Evolutionary conservation across 2,797 vertebrate species (phyloP).

Genomic region (Gymnoscopelus microlampas): DNA sequence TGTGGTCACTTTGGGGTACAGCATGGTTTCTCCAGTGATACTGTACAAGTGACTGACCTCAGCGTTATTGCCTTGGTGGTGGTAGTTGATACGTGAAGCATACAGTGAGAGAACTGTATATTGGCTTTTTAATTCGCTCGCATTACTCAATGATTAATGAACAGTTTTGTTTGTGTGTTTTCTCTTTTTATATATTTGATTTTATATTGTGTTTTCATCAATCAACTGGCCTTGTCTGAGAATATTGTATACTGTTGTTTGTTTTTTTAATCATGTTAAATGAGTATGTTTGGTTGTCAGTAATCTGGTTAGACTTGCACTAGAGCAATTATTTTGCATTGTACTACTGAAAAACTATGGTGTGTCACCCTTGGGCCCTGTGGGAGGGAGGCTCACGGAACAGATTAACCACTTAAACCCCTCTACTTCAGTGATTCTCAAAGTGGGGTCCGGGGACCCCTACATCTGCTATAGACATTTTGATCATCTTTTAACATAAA

Average conservation of each 20-base stretch:
- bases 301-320: slow-evolving; percentile 70
- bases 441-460: no score
- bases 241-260: slow-evolving; percentile 42
- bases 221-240: slow-evolving; percentile 30
- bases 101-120: background rate
- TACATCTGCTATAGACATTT: no score
- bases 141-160: slow-evolving; percentile 2
- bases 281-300: slow-evolving; percentile 29
- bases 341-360: slow-evolving; percentile 71
- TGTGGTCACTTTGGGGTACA: slow-evolving; percentile 54
- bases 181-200: slow-evolving; percentile 3
- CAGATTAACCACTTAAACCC: background rate
- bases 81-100: slow-evolving; percentile 15
- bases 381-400: background rate
- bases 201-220: slow-evolving; percentile 21
- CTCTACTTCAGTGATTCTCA: no score
- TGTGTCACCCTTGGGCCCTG: background rate
- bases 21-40: slow-evolving; percentile 29
- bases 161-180: background rate
- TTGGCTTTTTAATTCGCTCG: slow-evolving; percentile 11
- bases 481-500: no score
- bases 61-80: slow-evolving; percentile 34
- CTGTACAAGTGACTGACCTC: slow-evolving; percentile 50
- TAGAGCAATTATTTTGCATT: slow-evolving; percentile 57
- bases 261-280: slow-evolving; percentile 3